Evolutionary conservation across 1,140 invertebrate genomes (phyloP), one percentile per base, ranked within the genome.

Genomic region (Calycopis cecrops): DNA sequence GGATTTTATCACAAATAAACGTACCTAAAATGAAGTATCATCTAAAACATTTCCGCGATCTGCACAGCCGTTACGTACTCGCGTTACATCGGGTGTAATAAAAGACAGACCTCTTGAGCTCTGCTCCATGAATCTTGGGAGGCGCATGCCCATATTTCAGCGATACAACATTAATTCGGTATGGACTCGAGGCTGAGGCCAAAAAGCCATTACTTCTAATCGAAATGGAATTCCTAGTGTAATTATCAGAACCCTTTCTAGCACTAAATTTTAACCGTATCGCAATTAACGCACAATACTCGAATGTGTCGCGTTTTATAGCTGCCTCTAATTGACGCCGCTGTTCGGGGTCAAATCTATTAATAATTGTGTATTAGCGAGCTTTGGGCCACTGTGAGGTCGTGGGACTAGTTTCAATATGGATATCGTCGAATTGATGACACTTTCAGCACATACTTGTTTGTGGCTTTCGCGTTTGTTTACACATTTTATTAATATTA

Each of bases 221-320:
- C 72, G 69, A 62, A 62, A 67, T 71, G 68, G 69, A 75, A 82
- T 79, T 75, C 75, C 76, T 64, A 55, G 56, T 48, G 73, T 82
- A 82, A 82, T 82, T 79, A 82, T 77, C 68, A 73, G 67, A 70
- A 82, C 76, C 79, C 76, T 79, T 79, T 78, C 55, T 65, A 60
- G 60, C 68, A 78, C 71, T 82, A 79, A 79, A 82, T 82, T 82
- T 70, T 66, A 48, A 68, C 69, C 70, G 69, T 71, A 67, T 69
- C 72, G 76, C 76, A 72, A 78, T 82, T 76, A 75, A 71, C 62
- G 58, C 64, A 68, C 63, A 61, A 74, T 76, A 71, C 65, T 69
- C 62, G 65, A 65, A 73, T 73, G 69, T 74, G 71, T 71, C 70
- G 65, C 64, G 52, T 52, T 70, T 73, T 76, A 78, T 78, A 63